Conservation (phyloP, 1,140 invertebrate genomes). For the Zaprionus davidi region DNA sequence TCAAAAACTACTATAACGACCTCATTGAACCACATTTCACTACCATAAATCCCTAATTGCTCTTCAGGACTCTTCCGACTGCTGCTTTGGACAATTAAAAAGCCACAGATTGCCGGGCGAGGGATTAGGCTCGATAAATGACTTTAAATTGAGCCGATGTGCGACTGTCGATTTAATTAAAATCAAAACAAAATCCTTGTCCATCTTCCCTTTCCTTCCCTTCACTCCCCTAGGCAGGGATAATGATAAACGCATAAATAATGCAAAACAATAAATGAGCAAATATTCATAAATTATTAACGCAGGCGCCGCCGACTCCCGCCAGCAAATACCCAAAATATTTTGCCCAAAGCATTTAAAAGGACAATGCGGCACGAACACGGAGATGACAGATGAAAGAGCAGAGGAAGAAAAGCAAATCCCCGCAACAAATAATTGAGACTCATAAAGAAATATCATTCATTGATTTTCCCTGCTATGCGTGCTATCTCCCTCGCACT, state of each 20-base stretch:
- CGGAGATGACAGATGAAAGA: constrained; percentile 46
- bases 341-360: constrained; percentile 80
- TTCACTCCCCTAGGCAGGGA: constrained; percentile 24
- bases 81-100: constrained; percentile 2
- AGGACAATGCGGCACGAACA: constrained; percentile 78
- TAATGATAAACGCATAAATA: constrained; percentile 80
- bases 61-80: constrained; percentile 4
- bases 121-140: constrained; percentile 66
- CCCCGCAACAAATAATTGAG: constrained; percentile 83
- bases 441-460: constrained; percentile 80
- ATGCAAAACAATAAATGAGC: constrained; percentile 81
- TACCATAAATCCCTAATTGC: constrained; percentile 15
- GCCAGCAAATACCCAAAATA: constrained; percentile 72
- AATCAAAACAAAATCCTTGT: constrained; percentile 78
- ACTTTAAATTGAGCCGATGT: constrained; percentile 75
- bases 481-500: neutral
- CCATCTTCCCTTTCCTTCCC: constrained; percentile 28
- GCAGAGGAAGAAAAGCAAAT: constrained; percentile 72
- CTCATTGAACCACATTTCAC: neutral
- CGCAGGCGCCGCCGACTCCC: constrained; percentile 39
- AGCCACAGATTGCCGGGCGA: constrained; percentile 15
- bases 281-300: constrained; percentile 83
- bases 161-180: constrained; percentile 78
- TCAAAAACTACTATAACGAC: neutral
- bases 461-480: constrained; percentile 71